Conservation (phyloP, 2,888 invertebrate genomes). For the Marasmarcha lunaedactyla region DNA sequence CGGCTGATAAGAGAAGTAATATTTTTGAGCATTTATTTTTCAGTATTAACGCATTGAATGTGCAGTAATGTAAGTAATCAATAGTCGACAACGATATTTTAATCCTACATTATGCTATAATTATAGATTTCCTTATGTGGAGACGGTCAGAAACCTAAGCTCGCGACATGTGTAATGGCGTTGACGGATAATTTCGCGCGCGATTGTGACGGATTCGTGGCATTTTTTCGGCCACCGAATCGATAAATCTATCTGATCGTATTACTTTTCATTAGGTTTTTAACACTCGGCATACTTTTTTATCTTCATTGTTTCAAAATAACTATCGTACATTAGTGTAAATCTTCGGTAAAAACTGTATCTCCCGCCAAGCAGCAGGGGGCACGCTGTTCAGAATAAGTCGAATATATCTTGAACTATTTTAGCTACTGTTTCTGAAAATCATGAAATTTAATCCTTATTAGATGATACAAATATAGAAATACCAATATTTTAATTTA, state of each 20-base stretch:
- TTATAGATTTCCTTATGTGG: conserved; percentile 64
- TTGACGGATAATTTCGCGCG: conserved; percentile 68
- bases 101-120: too few relatives aligned
- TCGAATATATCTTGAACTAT: conserved; percentile 4
- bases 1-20: too few relatives aligned
- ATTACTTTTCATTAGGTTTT: too few relatives aligned
- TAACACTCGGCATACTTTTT: conserved; percentile 22
- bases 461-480: neutral
- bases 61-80: too few relatives aligned
- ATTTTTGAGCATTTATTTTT: conserved; percentile 1
- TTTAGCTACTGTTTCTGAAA: too few relatives aligned
- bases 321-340: conserved; percentile 19
- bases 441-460: too few relatives aligned
- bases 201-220: conserved; percentile 69
- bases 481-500: neutral
- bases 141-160: conserved; percentile 60
- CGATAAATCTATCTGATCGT: conserved; percentile 15
- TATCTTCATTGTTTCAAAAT: conserved; percentile 27
- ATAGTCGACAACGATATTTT: too few relatives aligned
- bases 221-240: conserved; percentile 63
- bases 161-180: conserved; percentile 72
- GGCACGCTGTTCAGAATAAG: conserved; percentile 52
- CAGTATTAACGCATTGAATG: neutral
- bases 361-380: conserved; percentile 66
- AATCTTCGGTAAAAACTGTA: conserved; percentile 40